Evolutionary conservation across 2,888 invertebrate species (phyloP), one percentile per base, ranked within the genome.

Genomic region (Poecilus cupreus): DNA sequence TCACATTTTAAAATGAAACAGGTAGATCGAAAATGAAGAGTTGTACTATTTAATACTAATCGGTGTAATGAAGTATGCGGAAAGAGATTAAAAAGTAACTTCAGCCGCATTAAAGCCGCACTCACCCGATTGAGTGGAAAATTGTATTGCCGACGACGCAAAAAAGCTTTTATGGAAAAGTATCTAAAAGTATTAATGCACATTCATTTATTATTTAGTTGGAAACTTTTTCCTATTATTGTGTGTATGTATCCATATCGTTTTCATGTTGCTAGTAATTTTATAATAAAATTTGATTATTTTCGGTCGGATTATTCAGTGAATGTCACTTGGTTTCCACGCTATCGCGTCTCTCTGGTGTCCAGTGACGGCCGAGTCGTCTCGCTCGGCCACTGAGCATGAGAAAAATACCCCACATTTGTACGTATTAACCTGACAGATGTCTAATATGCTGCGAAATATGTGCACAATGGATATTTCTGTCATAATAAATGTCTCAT

Each of bases 61-160:
- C 64, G 18, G 8, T 37, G 18, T n/a, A 37, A 39, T 68, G 64
- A 68, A 18, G 37, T 37, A 37, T 11, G 18, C 0, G 37, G 8
- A 68, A 68, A 68, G 64, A 68, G 37, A 68, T 68, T 68, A 68
- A 68, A 60, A 68, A 68, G 64, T 68, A 18, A 37, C 64, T 18
- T 68, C 37, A 68, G 37, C 32, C 64, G 32, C 64, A 22, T 68
- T 68, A 68, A 68, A 37, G 16, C 37, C 64, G 37, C 64, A 39
- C 64, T 68, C 64, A 68, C 20, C 37, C 64, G 64, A 68, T 68
- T 68, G 64, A 68, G 64, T 68, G 37, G 64, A 68, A 68, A 68
- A 68, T 68, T 68, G 37, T 16, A 68, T 13, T 18, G 64, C 8
- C 51, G 37, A 5, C 18, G 37, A 68, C 64, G 64, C 64, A 68